A percentile compares a stretch with the other conserved stretches of the same genome.
These are phyloP conservation scores for Pteronura brasiliensis DNA, from an alignment of 2,113 vertebrate species.

Conservation along the genomic window DNA sequence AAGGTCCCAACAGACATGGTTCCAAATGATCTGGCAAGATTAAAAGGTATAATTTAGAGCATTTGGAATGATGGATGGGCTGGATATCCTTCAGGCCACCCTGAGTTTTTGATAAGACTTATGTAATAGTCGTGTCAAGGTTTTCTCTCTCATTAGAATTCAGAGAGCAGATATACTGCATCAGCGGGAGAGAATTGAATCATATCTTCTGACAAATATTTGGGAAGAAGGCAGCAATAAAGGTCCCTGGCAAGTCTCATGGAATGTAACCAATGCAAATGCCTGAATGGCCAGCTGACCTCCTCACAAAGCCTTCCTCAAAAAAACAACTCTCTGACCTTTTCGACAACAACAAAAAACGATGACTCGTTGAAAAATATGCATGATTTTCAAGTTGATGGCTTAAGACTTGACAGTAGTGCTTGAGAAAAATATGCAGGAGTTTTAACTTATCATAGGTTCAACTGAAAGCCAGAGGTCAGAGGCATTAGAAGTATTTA, in stretches of 20 bases:
- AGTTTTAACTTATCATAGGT: neutral
- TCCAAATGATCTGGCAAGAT: constrained; percentile 23
- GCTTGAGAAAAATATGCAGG: neutral
- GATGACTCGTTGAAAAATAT: neutral
- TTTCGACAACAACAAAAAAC: neutral
- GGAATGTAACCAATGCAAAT: neutral
- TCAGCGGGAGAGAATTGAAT: neutral
- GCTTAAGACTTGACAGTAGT: neutral
- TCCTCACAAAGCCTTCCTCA: neutral
- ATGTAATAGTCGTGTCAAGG: neutral
- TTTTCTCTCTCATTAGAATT: neutral
- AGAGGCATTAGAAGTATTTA: neutral
- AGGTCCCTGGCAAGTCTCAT: neutral
- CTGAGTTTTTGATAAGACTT: neutral
- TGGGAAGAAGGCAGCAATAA: neutral
- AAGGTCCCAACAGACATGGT: neutral
- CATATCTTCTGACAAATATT: neutral
- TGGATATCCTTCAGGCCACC: constrained; percentile 1
- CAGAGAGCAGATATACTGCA: neutral
- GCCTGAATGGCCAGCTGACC: neutral
- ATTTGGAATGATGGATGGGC: neutral
- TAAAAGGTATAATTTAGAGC: constrained; percentile 51
- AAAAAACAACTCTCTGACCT: neutral
- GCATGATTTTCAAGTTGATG: neutral
- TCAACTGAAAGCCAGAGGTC: neutral